Percentiles rank a stretch among this genome's conserved stretches.
phyloP scores from a whole-genome alignment of 1,140 invertebrate species.

The Mya arenaria region DNA sequence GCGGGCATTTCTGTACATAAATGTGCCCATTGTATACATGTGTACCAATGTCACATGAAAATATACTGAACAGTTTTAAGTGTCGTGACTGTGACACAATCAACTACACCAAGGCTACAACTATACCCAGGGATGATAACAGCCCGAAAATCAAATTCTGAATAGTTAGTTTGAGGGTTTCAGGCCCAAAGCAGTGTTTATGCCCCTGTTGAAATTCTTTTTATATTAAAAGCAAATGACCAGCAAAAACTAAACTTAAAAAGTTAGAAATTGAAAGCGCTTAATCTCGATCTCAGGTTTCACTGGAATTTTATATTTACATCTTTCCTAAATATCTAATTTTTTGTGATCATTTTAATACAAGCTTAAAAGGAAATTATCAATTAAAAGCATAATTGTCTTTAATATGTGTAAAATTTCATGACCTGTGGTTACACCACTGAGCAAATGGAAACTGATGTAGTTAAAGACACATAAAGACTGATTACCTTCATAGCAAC shows the following conservation, averaged over 20 bases:
- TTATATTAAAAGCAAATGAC: too few relatives aligned
- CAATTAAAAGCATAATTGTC: neutral
- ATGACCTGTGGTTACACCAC: neutral
- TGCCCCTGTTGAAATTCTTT: too few relatives aligned
- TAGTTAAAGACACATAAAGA: neutral
- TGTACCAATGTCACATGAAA: neutral
- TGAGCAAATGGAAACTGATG: neutral
- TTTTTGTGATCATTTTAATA: neutral
- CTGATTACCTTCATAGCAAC: constrained; percentile 65
- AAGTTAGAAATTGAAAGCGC: too few relatives aligned
- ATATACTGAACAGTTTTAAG: neutral
- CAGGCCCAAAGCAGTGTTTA: too few relatives aligned
- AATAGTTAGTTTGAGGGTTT: too few relatives aligned
- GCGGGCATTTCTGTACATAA: neutral
- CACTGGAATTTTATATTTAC: neutral
- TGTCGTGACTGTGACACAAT: too few relatives aligned
- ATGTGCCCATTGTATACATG: neutral
- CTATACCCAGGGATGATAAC: too few relatives aligned
- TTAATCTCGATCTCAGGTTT: too few relatives aligned
- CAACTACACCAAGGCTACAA: too few relatives aligned
- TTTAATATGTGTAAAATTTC: too few relatives aligned
- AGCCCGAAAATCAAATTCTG: too few relatives aligned
- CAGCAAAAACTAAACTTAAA: too few relatives aligned
- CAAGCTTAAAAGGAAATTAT: neutral
- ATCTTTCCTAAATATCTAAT: neutral